phyloP scores from a whole-genome alignment of 2,797 vertebrate genomes.

The Serranus cabrilla region DNA sequence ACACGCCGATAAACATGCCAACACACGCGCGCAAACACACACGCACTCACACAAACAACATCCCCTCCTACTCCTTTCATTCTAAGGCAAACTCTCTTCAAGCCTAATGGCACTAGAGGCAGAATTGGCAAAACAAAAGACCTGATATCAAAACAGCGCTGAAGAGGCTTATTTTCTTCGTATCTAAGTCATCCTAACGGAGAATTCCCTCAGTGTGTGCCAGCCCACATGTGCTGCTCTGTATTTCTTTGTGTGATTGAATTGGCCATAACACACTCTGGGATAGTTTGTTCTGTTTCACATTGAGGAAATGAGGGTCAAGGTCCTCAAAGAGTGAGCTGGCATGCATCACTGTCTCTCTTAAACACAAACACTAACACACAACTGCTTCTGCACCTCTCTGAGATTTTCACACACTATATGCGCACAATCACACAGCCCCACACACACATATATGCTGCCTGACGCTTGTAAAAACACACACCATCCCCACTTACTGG shows the following conservation, averaged over 20 bases:
- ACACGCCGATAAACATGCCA: slow-evolving; percentile 45
- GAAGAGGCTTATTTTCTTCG: slow-evolving; percentile 62
- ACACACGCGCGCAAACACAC: slow-evolving; percentile 36
- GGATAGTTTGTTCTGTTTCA: slow-evolving; percentile 84
- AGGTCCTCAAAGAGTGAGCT: slow-evolving; percentile 85
- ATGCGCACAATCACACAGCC: slow-evolving; percentile 29
- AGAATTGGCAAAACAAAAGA: slow-evolving; percentile 80
- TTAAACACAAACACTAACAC: slow-evolving; percentile 69
- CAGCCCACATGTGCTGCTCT: slow-evolving; percentile 70
- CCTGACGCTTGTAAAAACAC: slow-evolving; percentile 45
- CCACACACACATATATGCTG: slow-evolving; percentile 22
- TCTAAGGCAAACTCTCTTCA: slow-evolving; percentile 76
- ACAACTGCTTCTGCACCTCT: slow-evolving; percentile 56
- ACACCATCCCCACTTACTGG: slow-evolving; percentile 52
- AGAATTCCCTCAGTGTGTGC: slow-evolving; percentile 67
- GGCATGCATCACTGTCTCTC: slow-evolving; percentile 85
- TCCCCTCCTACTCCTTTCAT: slow-evolving; percentile 74
- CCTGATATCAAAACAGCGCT: slow-evolving; percentile 76
- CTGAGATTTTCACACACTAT: slow-evolving; percentile 56
- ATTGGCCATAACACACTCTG: slow-evolving; percentile 75
- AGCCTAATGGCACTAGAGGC: slow-evolving; percentile 77
- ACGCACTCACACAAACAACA: slow-evolving; percentile 63
- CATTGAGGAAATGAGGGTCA: slow-evolving; percentile 87
- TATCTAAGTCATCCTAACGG: slow-evolving; percentile 68
- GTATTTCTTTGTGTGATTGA: slow-evolving; percentile 75